Evolutionary conservation across 2,797 vertebrate genomes (phyloP), one percentile per base, ranked within the genome.

Genomic region (Hemibagrus guttatus): DNA sequence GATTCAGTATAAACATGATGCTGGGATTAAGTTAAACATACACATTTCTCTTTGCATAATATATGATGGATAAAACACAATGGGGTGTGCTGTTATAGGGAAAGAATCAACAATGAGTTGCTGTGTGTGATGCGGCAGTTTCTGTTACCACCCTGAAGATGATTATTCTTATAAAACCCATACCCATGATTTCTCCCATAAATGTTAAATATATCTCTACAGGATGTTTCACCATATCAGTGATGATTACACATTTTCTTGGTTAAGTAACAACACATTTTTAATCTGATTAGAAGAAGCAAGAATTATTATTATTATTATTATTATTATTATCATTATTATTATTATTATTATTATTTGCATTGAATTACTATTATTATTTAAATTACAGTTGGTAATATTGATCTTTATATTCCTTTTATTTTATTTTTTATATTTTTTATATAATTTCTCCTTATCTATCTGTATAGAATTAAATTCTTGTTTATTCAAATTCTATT

Each of bases 1-100:
- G 56, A 86, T 76, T 85, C 46, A 79, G 12, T 42, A 78, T 58
- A 54, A 86, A 86, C 52, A 84, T 46, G n/a, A 84, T 64, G 72
- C 52, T 49, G 83, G 46, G 49, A 52, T 84, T 63, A 84, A 52
- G 69, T 76, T 82, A 21, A 74, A 3, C 59, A 71, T 58, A 58
- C n/a, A 78, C 52, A 39, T 26, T 68, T 42, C 7, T 49, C 56
- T 72, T 80, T 26, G 12, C 14, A 21, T 52, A 66, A 28, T 81
- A 52, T 81, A 26, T 28, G 28, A n/a, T 4, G 1, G 28, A 64
- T 64, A 81, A 81, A 64, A 12, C 14, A 64, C 16, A 68, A 54
- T 21, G 28, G 46, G 26, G 1, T 80, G 58, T 42, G 78, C 31
- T 61, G 35, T 66, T 31, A 6, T 66, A 21, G 61, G 17, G 19